These are phyloP conservation scores for Laupala kohalensis DNA, from an alignment of 1,140 invertebrate species.

Conservation along the genomic window DNA sequence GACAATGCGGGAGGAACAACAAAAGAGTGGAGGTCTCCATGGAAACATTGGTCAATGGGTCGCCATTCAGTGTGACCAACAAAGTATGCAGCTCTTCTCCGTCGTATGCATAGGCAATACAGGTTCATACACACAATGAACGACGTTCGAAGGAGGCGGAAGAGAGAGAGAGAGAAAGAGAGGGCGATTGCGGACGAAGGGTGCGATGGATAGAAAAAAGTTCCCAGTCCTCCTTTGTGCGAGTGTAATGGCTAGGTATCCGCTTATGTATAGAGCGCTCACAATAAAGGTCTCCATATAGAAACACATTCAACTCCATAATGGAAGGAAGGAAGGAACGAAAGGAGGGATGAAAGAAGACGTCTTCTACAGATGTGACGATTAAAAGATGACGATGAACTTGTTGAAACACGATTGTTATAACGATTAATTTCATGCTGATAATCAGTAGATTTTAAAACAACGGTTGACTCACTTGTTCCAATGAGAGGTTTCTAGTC, in stretches of 20 bases:
- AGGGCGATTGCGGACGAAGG: neutral
- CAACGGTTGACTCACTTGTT: too few species aligned
- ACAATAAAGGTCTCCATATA: conserved; percentile 6
- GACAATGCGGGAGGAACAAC: conserved; percentile 10
- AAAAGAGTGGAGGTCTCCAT: conserved; percentile 13
- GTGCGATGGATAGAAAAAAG: neutral
- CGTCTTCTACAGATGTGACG: too few species aligned
- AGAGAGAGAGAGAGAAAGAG: conserved; percentile 3
- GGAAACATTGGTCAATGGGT: conserved; percentile 14
- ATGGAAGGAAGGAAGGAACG: neutral
- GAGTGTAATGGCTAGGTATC: conserved; percentile 6
- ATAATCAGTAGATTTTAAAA: too few species aligned
- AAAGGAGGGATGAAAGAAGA: too few species aligned
- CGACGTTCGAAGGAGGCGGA: neutral
- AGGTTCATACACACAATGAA: conserved; percentile 5
- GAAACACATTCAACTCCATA: neutral
- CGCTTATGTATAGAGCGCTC: conserved; percentile 3
- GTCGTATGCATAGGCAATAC: conserved; percentile 6
- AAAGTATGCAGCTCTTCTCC: conserved; percentile 15
- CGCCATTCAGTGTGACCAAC: conserved; percentile 15
- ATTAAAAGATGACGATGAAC: too few species aligned
- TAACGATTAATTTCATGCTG: too few species aligned
- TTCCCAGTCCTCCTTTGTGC: conserved; percentile 2
- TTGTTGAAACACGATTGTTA: too few species aligned
- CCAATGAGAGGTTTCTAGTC: too few species aligned